A percentile compares a stretch with the other conserved stretches of the same genome.
Conservation (phyloP, 1,140 invertebrate genomes). For the Drosophila bifasciata region DNA sequence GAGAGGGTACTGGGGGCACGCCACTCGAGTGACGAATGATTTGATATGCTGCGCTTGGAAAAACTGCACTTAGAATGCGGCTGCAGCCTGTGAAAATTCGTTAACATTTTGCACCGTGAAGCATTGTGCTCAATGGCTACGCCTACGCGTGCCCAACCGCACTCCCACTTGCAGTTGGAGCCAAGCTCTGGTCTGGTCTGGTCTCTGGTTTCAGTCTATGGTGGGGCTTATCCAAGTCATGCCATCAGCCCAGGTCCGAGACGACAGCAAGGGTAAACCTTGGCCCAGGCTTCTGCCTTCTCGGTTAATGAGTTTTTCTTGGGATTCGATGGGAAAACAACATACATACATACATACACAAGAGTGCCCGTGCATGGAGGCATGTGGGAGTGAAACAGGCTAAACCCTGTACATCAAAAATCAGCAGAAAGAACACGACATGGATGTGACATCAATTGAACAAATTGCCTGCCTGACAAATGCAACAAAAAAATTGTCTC, state of each 20-base stretch:
- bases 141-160: conserved; percentile 63
- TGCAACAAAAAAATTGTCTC: conserved; percentile 25
- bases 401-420: conserved; percentile 28
- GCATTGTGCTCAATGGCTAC: conserved; percentile 73
- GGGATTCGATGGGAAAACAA: conserved; percentile 29
- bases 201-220: conserved; percentile 11
- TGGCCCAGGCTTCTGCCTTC: conserved; percentile 67
- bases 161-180: conserved; percentile 5
- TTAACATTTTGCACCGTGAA: conserved; percentile 77
- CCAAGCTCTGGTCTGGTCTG: neutral
- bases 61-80: conserved; percentile 73
- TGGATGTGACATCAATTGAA: conserved; percentile 50
- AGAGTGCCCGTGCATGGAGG: neutral
- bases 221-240: conserved; percentile 65
- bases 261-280: conserved; percentile 44
- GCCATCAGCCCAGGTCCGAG: conserved; percentile 40
- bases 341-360: neutral
- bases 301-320: conserved; percentile 60
- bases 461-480: conserved; percentile 46
- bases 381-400: conserved; percentile 5
- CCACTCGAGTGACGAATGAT: conserved; percentile 59
- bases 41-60: conserved; percentile 74
- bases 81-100: conserved; percentile 69
- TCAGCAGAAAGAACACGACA: conserved; percentile 39
- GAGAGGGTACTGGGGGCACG: conserved; percentile 2